Conservation (phyloP, 1,140 invertebrate species). For the Metaphire vulgaris region DNA sequence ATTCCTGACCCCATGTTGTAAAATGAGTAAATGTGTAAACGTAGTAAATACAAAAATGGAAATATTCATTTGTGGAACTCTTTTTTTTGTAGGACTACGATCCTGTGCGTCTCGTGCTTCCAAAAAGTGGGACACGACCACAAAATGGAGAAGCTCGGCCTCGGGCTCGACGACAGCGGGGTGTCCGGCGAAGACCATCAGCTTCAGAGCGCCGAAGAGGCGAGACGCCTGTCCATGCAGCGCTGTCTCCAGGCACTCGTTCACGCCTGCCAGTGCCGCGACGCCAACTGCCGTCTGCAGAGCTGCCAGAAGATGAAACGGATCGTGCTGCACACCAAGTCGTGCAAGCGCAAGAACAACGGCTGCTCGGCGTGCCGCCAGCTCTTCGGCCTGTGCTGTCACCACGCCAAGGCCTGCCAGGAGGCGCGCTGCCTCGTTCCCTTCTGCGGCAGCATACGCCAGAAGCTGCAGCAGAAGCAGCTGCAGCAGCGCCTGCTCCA, state of each 20-base stretch:
- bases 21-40: too few species aligned
- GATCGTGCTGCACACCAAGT: slow-evolving; percentile 89
- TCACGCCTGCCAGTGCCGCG: slow-evolving; percentile 90
- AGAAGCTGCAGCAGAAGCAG: slow-evolving; percentile 94
- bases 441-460: slow-evolving; percentile 96
- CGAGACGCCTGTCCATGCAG: slow-evolving; percentile 87
- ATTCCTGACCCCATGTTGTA: too few species aligned
- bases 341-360: slow-evolving; percentile 79
- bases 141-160: slow-evolving; percentile 76
- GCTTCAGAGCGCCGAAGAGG: slow-evolving; percentile 53
- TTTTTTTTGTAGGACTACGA: slow-evolving; percentile 58
- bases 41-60: too few species aligned
- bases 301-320: slow-evolving; percentile 99
- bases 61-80: too few species aligned
- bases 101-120: slow-evolving; percentile 10
- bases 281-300: slow-evolving; percentile 92
- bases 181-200: slow-evolving; percentile 50
- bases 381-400: slow-evolving; percentile 93
- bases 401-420: slow-evolving; percentile 96
- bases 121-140: slow-evolving; percentile 66
- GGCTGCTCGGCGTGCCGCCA: slow-evolving; percentile 98
- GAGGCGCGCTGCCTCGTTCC: slow-evolving; percentile 91
- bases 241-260: slow-evolving; percentile 95
- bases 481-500: slow-evolving; percentile 83
- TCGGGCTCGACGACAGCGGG: slow-evolving; percentile 61